Percentiles rank a stretch among this genome's conserved stretches.
These are phyloP conservation scores for Oegoconia quadripuncta DNA, from an alignment of 2,888 invertebrate species.

Conservation along the genomic window DNA sequence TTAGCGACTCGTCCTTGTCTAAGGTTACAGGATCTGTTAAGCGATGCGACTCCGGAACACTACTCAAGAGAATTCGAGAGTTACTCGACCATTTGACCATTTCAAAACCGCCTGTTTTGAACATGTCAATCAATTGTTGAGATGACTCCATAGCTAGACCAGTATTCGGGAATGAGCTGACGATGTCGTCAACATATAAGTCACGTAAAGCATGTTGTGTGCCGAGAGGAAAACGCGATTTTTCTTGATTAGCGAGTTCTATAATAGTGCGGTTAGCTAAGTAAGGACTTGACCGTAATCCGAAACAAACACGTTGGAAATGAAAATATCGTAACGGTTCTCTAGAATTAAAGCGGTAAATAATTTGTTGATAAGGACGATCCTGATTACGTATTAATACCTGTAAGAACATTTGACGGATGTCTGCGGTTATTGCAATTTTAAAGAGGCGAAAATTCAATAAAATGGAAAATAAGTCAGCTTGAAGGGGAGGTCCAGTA, in stretches of 20 bases:
- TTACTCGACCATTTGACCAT: constrained; percentile 10
- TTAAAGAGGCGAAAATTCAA: constrained; percentile 5
- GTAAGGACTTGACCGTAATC: constrained; percentile 5
- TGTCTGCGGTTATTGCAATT: constrained; percentile 4
- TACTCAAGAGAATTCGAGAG: constrained; percentile 3
- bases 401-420: constrained; percentile 4
- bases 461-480: constrained; percentile 1
- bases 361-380: not conserved
- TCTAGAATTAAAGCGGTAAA: constrained; percentile 1
- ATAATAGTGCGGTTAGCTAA: constrained; percentile 4
- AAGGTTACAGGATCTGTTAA: constrained; percentile 2
- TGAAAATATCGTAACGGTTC: not conserved
- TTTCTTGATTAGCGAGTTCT: constrained; percentile 1
- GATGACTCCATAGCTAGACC: not conserved
- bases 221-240: not conserved
- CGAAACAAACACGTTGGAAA: constrained; percentile 6
- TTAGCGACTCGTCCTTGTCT: not conserved
- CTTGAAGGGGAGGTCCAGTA: constrained; percentile 3
- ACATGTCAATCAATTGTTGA: not conserved
- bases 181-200: constrained; percentile 10
- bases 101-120: constrained; percentile 5
- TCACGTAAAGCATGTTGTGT: constrained; percentile 1
- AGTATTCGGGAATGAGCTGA: constrained; percentile 3
- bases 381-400: not conserved
- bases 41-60: constrained; percentile 6